Percentiles rank a stretch among this genome's conserved stretches.
phyloP scores from a whole-genome alignment of 2,888 invertebrate genomes.

The Thumatha senex region DNA sequence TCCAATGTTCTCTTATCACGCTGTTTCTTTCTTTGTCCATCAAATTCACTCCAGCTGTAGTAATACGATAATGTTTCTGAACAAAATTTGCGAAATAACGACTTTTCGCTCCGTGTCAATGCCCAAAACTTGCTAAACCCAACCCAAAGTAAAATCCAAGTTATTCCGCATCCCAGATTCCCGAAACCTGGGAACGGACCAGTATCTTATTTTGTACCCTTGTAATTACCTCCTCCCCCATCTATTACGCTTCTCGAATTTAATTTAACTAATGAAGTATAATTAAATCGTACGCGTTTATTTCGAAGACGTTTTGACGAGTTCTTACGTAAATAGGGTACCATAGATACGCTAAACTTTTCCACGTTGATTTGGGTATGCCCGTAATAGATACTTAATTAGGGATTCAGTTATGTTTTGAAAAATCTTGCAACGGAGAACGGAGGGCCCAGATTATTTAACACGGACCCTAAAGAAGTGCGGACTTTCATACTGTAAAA shows the following conservation, averaged over 20 bases:
- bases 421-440: constrained; percentile 21
- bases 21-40: no score
- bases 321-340: constrained; percentile 28
- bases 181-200: constrained; percentile 37
- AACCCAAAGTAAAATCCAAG: constrained; percentile 22
- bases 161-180: constrained; percentile 33
- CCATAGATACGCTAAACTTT: constrained; percentile 46
- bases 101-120: not conserved
- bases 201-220: constrained; percentile 46
- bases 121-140: constrained; percentile 7
- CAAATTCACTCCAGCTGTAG: no score
- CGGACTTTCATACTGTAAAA: no score
- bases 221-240: constrained; percentile 72
- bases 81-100: not conserved
- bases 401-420: constrained; percentile 15
- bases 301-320: constrained; percentile 59
- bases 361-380: constrained; percentile 29
- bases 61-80: no score
- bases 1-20: no score
- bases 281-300: constrained; percentile 81
- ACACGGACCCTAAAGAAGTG: not conserved
- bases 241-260: constrained; percentile 79
- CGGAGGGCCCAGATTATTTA: constrained; percentile 8
- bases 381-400: constrained; percentile 33
- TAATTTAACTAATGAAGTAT: constrained; percentile 82